phyloP scores from a whole-genome alignment of 2,797 vertebrate species.

The Taenioides sp. region DNA sequence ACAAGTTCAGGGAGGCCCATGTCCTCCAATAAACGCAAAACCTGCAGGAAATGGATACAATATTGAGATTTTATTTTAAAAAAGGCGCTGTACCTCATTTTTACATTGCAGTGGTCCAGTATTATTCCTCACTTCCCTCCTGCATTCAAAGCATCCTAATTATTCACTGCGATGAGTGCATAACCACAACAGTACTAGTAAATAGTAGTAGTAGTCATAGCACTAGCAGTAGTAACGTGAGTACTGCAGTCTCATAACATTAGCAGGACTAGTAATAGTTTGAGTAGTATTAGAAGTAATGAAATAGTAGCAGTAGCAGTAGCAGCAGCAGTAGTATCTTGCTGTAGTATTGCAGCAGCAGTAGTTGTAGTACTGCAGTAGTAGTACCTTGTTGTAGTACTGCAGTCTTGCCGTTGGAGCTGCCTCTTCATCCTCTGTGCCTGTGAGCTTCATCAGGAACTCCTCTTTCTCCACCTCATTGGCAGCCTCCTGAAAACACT shows the following conservation, averaged over 20 bases:
- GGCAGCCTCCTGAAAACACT: slow-evolving; percentile 89
- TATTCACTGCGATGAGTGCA: too few relatives aligned
- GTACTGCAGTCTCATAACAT: too few relatives aligned
- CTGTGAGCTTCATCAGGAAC: slow-evolving; percentile 86
- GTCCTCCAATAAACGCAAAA: slow-evolving; percentile 88
- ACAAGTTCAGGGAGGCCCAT: slow-evolving; percentile 89
- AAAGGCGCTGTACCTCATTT: too few relatives aligned
- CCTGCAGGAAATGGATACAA: slow-evolving; percentile 65
- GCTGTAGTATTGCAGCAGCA: neutral
- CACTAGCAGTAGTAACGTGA: too few relatives aligned
- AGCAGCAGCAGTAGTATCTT: neutral
- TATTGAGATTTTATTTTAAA: too few relatives aligned
- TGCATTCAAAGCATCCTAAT: too few relatives aligned
- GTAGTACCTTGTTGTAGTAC: slow-evolving; percentile 90
- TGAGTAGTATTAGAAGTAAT: too few relatives aligned
- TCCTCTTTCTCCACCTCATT: slow-evolving; percentile 92
- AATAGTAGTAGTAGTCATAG: too few relatives aligned
- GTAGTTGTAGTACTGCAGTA: neutral
- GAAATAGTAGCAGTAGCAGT: neutral
- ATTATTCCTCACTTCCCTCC: too few relatives aligned
- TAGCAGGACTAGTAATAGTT: too few relatives aligned
- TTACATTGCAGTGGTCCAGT: too few relatives aligned
- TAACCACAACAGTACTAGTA: too few relatives aligned
- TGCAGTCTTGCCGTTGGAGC: slow-evolving; percentile 78
- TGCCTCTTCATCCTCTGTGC: slow-evolving; percentile 80